These are phyloP conservation scores for Nannobrachium achirus DNA, from an alignment of 2,113 vertebrate species.

Conservation along the genomic window DNA sequence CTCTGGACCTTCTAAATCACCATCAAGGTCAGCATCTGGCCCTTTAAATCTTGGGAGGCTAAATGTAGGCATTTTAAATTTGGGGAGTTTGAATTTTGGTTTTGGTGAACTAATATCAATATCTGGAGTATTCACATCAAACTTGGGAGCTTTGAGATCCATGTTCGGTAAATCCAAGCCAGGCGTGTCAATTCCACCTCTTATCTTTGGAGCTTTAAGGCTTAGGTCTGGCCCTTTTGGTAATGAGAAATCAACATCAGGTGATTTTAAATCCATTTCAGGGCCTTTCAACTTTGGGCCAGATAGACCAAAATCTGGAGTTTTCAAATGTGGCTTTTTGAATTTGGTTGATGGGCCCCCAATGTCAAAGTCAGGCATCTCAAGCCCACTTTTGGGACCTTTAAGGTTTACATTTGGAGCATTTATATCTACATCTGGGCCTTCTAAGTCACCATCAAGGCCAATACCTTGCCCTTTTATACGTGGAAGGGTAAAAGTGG, in stretches of 20 bases:
- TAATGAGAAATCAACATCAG: constrained; percentile 35
- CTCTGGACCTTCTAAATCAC: constrained; percentile 39
- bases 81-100: constrained; percentile 56
- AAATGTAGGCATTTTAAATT: constrained; percentile 61
- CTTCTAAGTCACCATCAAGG: constrained; percentile 3
- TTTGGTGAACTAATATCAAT: constrained; percentile 50
- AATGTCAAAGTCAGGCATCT: constrained; percentile 29
- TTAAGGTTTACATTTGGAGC: constrained; percentile 37
- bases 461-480: neutral
- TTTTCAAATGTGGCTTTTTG: constrained; percentile 42
- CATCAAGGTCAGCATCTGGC: constrained; percentile 55
- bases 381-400: constrained; percentile 44
- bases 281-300: constrained; percentile 45
- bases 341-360: constrained; percentile 50
- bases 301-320: constrained; percentile 29
- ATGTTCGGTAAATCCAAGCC: constrained; percentile 51
- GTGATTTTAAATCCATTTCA: constrained; percentile 15
- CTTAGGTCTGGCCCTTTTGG: constrained; percentile 52
- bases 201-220: constrained; percentile 60
- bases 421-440: constrained; percentile 7
- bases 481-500: neutral
- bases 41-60: constrained; percentile 36
- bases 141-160: constrained; percentile 48
- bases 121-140: constrained; percentile 55
- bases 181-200: constrained; percentile 53